Evolutionary conservation across 92 coral and sea anemone genomes (phyloP), one percentile per base, ranked within the genome.

Genomic region (Metridium senile): DNA sequence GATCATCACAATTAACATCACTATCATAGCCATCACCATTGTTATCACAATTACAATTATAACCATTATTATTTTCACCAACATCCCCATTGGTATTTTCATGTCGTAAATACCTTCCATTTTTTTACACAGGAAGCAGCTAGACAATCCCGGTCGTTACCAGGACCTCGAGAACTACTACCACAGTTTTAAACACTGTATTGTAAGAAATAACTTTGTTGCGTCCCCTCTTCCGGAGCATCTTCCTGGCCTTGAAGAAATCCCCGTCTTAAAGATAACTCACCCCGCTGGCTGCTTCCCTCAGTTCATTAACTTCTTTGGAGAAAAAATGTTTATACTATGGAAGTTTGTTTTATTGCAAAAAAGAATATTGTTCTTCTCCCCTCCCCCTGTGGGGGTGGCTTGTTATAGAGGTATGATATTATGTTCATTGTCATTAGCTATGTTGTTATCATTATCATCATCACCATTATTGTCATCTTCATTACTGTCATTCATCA

Each of bases 251-350:
- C 82, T 96, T n/a, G 97, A 89, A 53, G 97, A 96, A 58, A 78
- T 96, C 33, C 99, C 99, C 69, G 95, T 92, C 33, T 72, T 96
- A 74, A 92, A 92, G 99, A 95, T 95, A 61, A 95, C 97, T 16
- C 99, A 95, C 81, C 99, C 99, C 54, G 99, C 97, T 74, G 99
- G 99, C 28, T 95, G 99, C 81, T 95, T 95, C 82, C 89, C 99
- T 28, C 99, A 95, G 62, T 93, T 95, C 68, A 75, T 95, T 35
- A 95, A 92, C 70, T 95, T 89, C 82, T 95, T 95, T 92, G 97
- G 99, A 52, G 97, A 95, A 65, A 84, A 89, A 33, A 89, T 95
- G 23, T 95, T 92, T 84, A 88, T 88, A 31, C 86, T 95, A 11
- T 95, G 99, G 99, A 95, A 95, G 81, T 82, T 95, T 85, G 93